A percentile compares a stretch with the other conserved stretches of the same genome.
These are phyloP conservation scores for Volucella zonaria DNA, from an alignment of 2,888 invertebrate genomes.

Conservation along the genomic window DNA sequence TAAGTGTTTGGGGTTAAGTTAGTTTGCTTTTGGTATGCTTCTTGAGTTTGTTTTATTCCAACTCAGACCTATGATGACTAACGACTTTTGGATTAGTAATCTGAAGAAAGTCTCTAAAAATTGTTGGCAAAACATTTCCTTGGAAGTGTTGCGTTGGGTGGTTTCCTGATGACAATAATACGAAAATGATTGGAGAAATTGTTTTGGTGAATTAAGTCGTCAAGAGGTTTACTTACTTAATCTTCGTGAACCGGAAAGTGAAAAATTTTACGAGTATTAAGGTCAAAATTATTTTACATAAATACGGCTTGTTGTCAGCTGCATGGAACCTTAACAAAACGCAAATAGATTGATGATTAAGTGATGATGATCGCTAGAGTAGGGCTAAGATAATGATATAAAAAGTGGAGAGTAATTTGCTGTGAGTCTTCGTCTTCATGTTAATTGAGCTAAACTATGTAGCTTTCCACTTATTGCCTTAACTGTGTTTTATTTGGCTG, in stretches of 20 bases:
- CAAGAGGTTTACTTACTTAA: constrained; percentile 7
- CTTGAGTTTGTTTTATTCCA: background rate
- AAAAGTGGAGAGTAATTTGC: no score
- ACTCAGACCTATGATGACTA: constrained; percentile 5
- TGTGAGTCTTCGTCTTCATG: no score
- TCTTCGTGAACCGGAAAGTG: background rate
- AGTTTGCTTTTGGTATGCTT: constrained; percentile 8
- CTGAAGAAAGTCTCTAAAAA: constrained; percentile 12
- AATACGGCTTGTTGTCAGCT: background rate
- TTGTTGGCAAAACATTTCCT: background rate
- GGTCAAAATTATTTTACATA: background rate
- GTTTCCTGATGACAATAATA: constrained; percentile 6
- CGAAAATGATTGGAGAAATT: constrained; percentile 14
- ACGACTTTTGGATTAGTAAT: background rate
- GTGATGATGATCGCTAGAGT: no score
- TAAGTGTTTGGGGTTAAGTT: constrained; percentile 10
- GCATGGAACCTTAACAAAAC: no score
- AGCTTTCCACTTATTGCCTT: no score
- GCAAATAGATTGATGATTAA: no score
- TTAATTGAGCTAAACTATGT: no score
- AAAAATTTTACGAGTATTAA: background rate
- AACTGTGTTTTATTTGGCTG: no score
- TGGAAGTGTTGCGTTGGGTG: constrained; percentile 2
- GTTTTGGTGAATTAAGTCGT: background rate
- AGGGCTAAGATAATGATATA: no score